These are phyloP conservation scores for Epistrophe eligans DNA, from an alignment of 2,888 invertebrate genomes.

Conservation along the genomic window DNA sequence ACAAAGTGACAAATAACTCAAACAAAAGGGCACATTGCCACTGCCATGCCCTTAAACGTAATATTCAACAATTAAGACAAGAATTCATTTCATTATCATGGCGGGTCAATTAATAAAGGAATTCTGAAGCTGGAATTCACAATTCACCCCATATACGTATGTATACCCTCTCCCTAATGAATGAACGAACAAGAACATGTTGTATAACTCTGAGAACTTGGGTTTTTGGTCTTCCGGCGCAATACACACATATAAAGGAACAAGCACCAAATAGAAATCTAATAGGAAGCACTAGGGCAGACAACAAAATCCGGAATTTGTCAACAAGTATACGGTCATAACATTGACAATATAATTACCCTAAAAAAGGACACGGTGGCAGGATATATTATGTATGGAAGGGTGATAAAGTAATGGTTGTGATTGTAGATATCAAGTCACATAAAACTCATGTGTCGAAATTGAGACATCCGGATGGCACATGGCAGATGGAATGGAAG, in stretches of 20 bases:
- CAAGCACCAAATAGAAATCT: slow-evolving; percentile 14
- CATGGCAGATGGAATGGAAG: not conserved
- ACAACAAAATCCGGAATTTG: slow-evolving; percentile 61
- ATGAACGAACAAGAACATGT: not conserved
- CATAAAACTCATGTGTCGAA: slow-evolving; percentile 46
- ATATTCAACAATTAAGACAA: slow-evolving; percentile 71
- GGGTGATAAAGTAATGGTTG: slow-evolving; percentile 13
- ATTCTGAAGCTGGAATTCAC: slow-evolving; percentile 62
- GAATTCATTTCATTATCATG: slow-evolving; percentile 72
- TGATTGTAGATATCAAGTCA: slow-evolving; percentile 32
- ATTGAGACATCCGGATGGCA: slow-evolving; percentile 52
- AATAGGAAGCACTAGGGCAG: slow-evolving; percentile 17
- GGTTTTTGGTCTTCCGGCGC: slow-evolving; percentile 31
- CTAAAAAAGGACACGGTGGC: slow-evolving; percentile 57
- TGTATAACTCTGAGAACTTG: slow-evolving; percentile 8
- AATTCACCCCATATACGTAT: slow-evolving; percentile 11
- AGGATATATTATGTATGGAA: not conserved
- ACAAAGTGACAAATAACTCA: slow-evolving; percentile 56
- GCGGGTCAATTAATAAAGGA: slow-evolving; percentile 74
- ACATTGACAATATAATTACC: slow-evolving; percentile 74
- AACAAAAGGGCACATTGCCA: slow-evolving; percentile 5
- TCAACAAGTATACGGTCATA: slow-evolving; percentile 68
- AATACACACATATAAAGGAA: slow-evolving; percentile 6
- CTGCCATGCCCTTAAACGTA: slow-evolving; percentile 48
- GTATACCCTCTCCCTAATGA: slow-evolving; percentile 14